These are phyloP conservation scores for Nomada goodeniana DNA, from an alignment of 2,888 invertebrate genomes.

Conservation along the genomic window DNA sequence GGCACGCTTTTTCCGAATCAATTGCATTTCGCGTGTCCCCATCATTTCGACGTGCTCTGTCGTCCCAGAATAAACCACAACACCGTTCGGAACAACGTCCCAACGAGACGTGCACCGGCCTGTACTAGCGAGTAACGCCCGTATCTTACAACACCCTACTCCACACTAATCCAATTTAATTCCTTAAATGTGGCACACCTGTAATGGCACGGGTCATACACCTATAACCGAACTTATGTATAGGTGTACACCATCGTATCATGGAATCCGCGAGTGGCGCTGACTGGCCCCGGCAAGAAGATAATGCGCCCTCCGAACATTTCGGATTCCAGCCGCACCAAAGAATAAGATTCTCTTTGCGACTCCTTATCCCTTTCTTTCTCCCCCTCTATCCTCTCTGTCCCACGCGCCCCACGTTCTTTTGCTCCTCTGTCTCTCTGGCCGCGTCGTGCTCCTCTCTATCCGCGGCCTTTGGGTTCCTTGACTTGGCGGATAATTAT, in stretches of 20 bases:
- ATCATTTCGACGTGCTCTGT: too few relatives aligned
- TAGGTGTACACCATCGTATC: conserved; percentile 44
- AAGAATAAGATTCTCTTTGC: conserved; percentile 68
- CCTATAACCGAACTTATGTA: not conserved
- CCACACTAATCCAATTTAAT: conserved; percentile 27
- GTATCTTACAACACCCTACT: not conserved
- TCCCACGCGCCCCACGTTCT: conserved; percentile 2
- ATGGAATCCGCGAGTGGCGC: conserved; percentile 72
- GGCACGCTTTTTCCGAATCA: too few relatives aligned
- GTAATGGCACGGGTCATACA: conserved; percentile 23
- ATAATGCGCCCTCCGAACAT: conserved; percentile 74
- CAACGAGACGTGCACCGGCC: not conserved
- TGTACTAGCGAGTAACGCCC: not conserved
- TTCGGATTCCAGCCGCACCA: conserved; percentile 73
- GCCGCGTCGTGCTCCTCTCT: conserved; percentile 36
- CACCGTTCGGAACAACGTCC: not conserved
- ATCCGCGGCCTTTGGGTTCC: conserved; percentile 53
- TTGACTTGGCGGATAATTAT: conserved; percentile 74
- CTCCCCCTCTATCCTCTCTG: conserved; percentile 9
- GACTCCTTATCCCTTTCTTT: conserved; percentile 37
- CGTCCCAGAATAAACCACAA: not conserved
- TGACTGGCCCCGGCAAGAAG: conserved; percentile 69
- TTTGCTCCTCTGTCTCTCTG: conserved; percentile 7
- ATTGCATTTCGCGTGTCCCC: too few relatives aligned
- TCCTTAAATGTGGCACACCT: conserved; percentile 38